Evolutionary conservation across 2,113 vertebrate species (phyloP).

Genomic region (Donacobius atricapilla): DNA sequence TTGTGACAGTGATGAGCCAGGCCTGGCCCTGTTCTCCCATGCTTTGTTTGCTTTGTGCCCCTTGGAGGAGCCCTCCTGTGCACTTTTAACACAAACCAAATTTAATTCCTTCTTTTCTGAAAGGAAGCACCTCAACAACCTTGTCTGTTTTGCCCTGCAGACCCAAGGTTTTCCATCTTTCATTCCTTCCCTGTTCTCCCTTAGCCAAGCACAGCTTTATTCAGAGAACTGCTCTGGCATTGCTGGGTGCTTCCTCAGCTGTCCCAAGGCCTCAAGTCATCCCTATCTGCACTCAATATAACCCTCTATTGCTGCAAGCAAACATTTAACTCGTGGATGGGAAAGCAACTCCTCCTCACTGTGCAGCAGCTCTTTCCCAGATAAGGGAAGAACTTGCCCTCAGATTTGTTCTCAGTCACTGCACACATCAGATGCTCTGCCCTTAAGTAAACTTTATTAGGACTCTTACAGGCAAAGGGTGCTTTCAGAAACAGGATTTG

Average conservation of each 20-base stretch:
- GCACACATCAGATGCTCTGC: background rate
- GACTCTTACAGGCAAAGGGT: background rate
- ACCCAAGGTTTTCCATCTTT: background rate
- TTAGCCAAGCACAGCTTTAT: background rate
- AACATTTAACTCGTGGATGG: background rate
- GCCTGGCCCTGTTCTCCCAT: background rate
- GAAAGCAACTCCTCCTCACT: background rate
- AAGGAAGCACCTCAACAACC: background rate
- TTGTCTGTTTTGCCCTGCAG: background rate
- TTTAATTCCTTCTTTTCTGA: background rate
- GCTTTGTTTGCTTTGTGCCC: accelerated
- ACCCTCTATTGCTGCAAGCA: background rate
- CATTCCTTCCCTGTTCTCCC: background rate
- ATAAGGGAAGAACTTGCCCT: background rate
- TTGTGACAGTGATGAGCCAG: background rate
- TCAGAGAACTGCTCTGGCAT: background rate
- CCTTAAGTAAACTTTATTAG: slow-evolving; percentile 1
- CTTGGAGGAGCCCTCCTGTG: background rate
- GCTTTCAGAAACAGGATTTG: background rate
- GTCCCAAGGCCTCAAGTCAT: background rate
- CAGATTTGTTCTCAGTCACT: background rate
- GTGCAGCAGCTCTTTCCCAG: background rate
- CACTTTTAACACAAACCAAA: background rate
- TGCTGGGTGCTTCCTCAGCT: background rate
- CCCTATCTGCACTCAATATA: background rate